Evolutionary conservation across 2,113 vertebrate genomes (phyloP).

Genomic region (Chionodraco myersi): DNA sequence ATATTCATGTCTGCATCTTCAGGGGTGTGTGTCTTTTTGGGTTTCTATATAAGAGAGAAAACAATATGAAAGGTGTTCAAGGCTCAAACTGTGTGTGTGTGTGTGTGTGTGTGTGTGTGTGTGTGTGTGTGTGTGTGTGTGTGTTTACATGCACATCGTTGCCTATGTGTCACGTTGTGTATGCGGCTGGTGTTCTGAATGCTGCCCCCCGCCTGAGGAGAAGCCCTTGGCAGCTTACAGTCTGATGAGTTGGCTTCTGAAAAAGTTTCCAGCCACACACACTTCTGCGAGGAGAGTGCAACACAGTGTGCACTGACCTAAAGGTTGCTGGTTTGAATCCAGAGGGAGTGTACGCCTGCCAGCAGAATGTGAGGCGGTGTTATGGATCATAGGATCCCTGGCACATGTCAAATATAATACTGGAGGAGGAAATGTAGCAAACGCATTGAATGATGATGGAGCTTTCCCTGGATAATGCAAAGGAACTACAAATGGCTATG

Average conservation of each 20-base stretch:
- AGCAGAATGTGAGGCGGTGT: slow-evolving; percentile 1
- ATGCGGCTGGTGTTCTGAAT: slow-evolving; percentile 33
- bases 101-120: not conserved
- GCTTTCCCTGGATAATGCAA: not conserved
- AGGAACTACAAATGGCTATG: too few species aligned
- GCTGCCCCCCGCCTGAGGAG: slow-evolving; percentile 43
- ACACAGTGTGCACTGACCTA: not conserved
- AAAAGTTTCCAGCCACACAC: slow-evolving; percentile 2
- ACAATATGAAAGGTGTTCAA: not conserved
- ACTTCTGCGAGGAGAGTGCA: not conserved
- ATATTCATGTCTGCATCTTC: slow-evolving; percentile 37
- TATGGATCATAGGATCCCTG: not conserved
- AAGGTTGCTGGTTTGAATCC: slow-evolving; percentile 27
- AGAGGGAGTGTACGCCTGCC: not conserved
- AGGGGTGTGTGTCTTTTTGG: slow-evolving; percentile 4
- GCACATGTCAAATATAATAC: not conserved
- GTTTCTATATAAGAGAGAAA: not conserved
- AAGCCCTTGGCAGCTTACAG: slow-evolving; percentile 47
- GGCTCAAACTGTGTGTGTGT: not conserved
- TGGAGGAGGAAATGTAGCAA: not conserved
- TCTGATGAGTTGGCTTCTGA: slow-evolving; percentile 28
- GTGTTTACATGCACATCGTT: not conserved
- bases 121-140: not conserved
- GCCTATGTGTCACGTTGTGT: slow-evolving; percentile 27
- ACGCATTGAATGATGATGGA: not conserved